A percentile compares a stretch with the other conserved stretches of the same genome.
These are phyloP conservation scores for Lepidocyrtinus sp. DNA, from an alignment of 2,888 invertebrate genomes.

Conservation along the genomic window DNA sequence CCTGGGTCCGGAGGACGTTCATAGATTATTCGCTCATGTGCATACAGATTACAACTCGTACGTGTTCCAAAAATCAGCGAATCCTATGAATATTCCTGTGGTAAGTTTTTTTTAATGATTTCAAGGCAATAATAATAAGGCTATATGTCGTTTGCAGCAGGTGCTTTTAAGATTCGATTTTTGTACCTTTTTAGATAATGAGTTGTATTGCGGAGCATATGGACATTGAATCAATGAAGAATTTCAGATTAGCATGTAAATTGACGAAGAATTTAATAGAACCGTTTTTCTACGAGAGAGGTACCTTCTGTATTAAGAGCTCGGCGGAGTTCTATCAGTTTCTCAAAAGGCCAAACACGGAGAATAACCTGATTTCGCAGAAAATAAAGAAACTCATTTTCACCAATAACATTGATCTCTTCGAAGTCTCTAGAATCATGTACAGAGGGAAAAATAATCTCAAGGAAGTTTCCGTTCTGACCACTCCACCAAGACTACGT, in stretches of 20 bases:
- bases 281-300: conserved; percentile 27
- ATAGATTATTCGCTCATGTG: too few species aligned
- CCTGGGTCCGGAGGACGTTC: too few species aligned
- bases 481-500: conserved; percentile 22
- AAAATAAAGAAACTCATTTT: conserved; percentile 24
- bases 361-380: conserved; percentile 9
- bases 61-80: too few species aligned
- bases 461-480: conserved; percentile 17
- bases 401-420: conserved; percentile 23
- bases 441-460: conserved; percentile 28
- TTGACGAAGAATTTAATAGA: conserved; percentile 26
- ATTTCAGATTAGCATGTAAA: conserved; percentile 19
- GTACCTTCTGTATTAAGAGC: conserved; percentile 16
- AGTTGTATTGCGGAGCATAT: conserved; percentile 20
- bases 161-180: too few species aligned
- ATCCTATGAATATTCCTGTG: too few species aligned
- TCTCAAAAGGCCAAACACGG: conserved; percentile 23
- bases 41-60: too few species aligned
- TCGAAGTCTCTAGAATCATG: conserved; percentile 34
- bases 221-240: conserved; percentile 31
- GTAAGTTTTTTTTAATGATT: too few species aligned
- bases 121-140: too few species aligned
- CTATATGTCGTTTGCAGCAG: too few species aligned
- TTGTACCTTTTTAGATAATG: too few species aligned
- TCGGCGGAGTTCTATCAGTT: conserved; percentile 30